These are phyloP conservation scores for Aphelinus certus DNA, from an alignment of 1,140 invertebrate species.

Conservation along the genomic window DNA sequence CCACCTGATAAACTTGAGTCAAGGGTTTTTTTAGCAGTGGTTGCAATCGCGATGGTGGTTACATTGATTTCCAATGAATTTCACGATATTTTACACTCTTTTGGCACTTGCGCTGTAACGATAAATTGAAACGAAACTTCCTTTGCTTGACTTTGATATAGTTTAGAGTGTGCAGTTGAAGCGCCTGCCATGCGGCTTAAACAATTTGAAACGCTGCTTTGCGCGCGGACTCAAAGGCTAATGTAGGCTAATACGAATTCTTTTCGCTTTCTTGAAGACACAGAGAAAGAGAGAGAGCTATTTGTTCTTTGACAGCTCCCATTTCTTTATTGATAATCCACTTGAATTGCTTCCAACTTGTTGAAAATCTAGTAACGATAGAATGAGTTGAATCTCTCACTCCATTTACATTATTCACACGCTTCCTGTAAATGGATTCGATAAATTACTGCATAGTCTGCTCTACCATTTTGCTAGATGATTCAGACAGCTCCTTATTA, in stretches of 20 bases:
- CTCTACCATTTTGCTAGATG: conserved; percentile 47
- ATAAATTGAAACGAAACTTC: neutral
- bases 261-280: too few relatives aligned
- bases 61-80: conserved; percentile 33
- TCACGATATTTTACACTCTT: neutral
- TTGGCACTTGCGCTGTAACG: neutral
- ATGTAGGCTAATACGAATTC: conserved; percentile 25
- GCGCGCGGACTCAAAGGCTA: conserved; percentile 41
- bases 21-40: conserved; percentile 54
- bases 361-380: too few relatives aligned
- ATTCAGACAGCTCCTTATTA: conserved; percentile 53
- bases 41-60: neutral
- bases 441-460: conserved; percentile 47
- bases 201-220: conserved; percentile 52
- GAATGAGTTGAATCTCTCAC: too few relatives aligned
- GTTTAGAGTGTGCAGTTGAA: conserved; percentile 23
- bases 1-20: conserved; percentile 59
- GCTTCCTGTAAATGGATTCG: too few relatives aligned
- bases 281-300: too few relatives aligned
- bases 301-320: too few relatives aligned
- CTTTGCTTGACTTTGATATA: conserved; percentile 10
- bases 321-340: too few relatives aligned
- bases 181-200: conserved; percentile 44
- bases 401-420: too few relatives aligned
- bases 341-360: too few relatives aligned